Evolutionary conservation across 2,888 invertebrate species (phyloP).

Genomic region (Agapostemon virescens): DNA sequence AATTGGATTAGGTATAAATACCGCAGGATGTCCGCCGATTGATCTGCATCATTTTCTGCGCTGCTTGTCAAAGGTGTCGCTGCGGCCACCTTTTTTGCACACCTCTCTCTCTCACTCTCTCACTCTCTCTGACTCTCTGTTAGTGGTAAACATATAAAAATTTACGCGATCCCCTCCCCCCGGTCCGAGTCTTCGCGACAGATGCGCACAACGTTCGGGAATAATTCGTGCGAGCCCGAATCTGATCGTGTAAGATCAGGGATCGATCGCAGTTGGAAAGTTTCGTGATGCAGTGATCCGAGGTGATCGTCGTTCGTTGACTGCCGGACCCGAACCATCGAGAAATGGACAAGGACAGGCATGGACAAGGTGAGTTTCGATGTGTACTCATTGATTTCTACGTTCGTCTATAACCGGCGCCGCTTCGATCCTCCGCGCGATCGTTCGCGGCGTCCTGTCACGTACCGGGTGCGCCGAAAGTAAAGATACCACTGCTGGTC

Average conservation of each 20-base stretch:
- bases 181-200: slow-evolving; percentile 45
- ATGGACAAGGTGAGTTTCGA: slow-evolving; percentile 72
- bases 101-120: not conserved
- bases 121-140: slow-evolving; percentile 1
- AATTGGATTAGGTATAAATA: slow-evolving; percentile 57
- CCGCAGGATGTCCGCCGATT: slow-evolving; percentile 50
- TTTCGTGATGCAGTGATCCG: slow-evolving; percentile 75
- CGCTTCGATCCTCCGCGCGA: not conserved
- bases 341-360: slow-evolving; percentile 77
- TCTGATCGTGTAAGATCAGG: slow-evolving; percentile 36
- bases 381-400: slow-evolving; percentile 12
- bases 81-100: slow-evolving; percentile 28
- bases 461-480: no score
- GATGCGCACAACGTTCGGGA: slow-evolving; percentile 61
- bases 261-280: slow-evolving; percentile 66
- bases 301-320: slow-evolving; percentile 60
- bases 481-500: no score
- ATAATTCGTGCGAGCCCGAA: slow-evolving; percentile 51
- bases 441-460: not conserved
- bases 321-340: slow-evolving; percentile 59
- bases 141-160: slow-evolving; percentile 8
- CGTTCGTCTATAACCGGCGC: not conserved
- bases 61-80: slow-evolving; percentile 52
- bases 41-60: slow-evolving; percentile 55
- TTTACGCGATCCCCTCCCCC: not conserved